phyloP scores from a whole-genome alignment of 2,113 vertebrate genomes.

The Cariama cristata region DNA sequence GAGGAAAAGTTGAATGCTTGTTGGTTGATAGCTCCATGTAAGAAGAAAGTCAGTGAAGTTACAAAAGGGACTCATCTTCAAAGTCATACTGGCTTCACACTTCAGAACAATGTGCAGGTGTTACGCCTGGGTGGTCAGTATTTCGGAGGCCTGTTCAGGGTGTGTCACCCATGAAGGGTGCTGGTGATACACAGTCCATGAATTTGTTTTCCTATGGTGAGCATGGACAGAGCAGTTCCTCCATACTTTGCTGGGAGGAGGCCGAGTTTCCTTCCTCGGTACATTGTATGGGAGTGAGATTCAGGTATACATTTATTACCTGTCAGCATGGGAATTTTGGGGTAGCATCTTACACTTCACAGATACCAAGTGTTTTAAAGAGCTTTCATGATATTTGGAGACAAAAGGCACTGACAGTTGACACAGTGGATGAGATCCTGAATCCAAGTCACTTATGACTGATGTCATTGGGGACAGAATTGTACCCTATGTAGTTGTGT shows the following conservation, averaged over 20 bases:
- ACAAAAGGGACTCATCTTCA: background rate
- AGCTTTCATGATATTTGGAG: background rate
- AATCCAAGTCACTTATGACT: background rate
- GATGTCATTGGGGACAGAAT: background rate
- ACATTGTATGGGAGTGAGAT: accelerated
- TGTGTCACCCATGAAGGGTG: background rate
- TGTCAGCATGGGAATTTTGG: background rate
- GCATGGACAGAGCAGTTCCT: background rate
- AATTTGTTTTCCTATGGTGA: background rate
- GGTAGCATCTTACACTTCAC: background rate
- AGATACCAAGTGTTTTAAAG: background rate
- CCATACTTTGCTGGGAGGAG: background rate
- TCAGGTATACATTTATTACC: background rate
- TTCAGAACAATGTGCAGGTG: background rate
- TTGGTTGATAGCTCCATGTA: background rate
- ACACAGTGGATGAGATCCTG: background rate
- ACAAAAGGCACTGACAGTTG: background rate
- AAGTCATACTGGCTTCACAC: background rate
- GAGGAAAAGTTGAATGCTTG: background rate
- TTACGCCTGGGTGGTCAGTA: background rate
- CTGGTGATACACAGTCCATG: background rate
- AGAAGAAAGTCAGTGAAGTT: background rate
- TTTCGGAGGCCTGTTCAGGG: background rate
- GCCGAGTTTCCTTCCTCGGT: background rate
- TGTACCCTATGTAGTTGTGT: background rate